Evolutionary conservation across 2,113 vertebrate genomes (phyloP).

Genomic region (Hiodon alosoides): DNA sequence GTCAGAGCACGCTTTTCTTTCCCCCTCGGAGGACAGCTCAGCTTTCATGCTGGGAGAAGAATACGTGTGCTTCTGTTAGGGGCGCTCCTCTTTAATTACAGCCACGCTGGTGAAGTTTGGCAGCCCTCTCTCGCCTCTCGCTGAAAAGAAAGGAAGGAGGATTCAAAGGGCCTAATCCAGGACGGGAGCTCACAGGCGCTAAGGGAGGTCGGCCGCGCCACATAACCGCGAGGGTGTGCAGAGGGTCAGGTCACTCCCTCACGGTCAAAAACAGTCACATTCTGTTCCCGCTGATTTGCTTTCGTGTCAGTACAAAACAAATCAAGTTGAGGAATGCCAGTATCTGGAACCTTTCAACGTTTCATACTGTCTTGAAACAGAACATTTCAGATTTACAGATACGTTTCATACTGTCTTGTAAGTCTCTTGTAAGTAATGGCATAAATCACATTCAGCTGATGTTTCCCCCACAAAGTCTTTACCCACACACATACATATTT

Average conservation of each 20-base stretch:
- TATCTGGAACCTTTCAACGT: no score
- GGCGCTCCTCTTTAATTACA: conserved; percentile 36
- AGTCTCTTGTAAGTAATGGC: no score
- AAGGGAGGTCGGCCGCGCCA: neutral
- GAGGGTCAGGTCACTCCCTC: neutral
- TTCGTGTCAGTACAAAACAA: neutral
- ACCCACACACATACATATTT: no score
- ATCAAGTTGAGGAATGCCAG: no score
- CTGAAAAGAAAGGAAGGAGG: conserved; percentile 29
- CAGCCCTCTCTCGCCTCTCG: conserved; percentile 28
- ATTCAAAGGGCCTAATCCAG: neutral
- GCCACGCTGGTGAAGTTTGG: conserved; percentile 25
- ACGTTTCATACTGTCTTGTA: no score
- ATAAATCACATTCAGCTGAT: no score
- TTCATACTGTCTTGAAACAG: no score
- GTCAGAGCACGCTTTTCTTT: neutral
- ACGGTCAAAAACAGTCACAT: no score
- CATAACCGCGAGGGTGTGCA: neutral
- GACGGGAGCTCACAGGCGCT: neutral
- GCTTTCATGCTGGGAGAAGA: conserved; percentile 17
- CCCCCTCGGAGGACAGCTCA: neutral
- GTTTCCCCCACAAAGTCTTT: no score
- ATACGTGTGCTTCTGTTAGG: conserved; percentile 30
- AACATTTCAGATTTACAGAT: no score
- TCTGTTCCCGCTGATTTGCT: neutral